phyloP scores from a whole-genome alignment of 2,888 invertebrate species.

The Electrophaes corylata region DNA sequence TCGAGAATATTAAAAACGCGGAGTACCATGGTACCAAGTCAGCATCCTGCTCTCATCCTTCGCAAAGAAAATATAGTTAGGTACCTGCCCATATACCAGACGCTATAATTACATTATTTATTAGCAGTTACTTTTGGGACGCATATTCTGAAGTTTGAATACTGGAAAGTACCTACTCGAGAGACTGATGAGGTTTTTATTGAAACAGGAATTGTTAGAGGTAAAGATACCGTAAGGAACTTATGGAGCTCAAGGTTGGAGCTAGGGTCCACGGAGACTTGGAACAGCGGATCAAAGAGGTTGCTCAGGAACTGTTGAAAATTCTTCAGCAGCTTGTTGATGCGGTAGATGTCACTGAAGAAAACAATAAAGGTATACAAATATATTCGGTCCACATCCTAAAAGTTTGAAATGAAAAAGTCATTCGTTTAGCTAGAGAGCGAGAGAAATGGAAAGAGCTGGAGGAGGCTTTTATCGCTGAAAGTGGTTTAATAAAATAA shows the following conservation, averaged over 20 bases:
- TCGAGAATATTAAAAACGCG: no score
- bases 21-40: no score
- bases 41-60: no score
- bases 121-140: background rate
- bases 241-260: conserved; percentile 95
- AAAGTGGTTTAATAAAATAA: no score
- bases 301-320: conserved; percentile 97
- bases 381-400: no score
- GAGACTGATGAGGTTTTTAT: background rate
- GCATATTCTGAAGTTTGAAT: background rate
- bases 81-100: no score
- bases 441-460: no score
- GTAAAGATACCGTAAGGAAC: conserved; percentile 74
- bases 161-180: conserved; percentile 6
- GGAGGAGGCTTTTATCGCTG: no score
- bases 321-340: conserved; percentile 93
- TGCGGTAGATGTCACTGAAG: conserved; percentile 93
- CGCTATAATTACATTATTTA: no score
- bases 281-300: conserved; percentile 96
- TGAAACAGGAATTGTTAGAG: background rate
- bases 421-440: no score
- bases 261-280: conserved; percentile 94
- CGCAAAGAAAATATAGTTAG: no score
- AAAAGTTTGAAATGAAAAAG: no score
- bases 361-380: background rate